A percentile compares a stretch with the other conserved stretches of the same genome.
These are phyloP conservation scores for Rhabdophis nuchalis DNA, from an alignment of 2,797 vertebrate species.

Conservation along the genomic window DNA sequence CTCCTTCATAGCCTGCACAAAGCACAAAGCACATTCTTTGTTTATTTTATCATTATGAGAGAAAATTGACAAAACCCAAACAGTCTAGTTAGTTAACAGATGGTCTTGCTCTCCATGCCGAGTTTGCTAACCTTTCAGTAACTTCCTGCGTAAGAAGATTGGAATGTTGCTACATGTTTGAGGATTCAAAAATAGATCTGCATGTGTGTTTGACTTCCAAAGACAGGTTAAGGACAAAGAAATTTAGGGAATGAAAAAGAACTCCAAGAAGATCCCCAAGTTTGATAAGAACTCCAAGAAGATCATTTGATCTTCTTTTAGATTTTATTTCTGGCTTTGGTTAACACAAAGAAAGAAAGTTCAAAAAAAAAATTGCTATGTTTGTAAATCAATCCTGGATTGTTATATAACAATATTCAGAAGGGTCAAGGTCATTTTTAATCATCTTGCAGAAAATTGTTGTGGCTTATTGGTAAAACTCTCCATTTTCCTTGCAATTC, in stretches of 20 bases:
- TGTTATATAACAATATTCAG: not conserved
- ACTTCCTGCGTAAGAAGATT: not conserved
- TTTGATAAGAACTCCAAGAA: not conserved
- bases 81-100: not conserved
- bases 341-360: not conserved
- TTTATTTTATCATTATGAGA: not conserved
- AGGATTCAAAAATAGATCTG: constrained; percentile 26
- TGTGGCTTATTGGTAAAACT: not conserved
- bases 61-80: not conserved
- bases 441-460: not conserved
- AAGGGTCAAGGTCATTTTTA: not conserved
- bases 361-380: constrained; percentile 8
- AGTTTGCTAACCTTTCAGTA: constrained; percentile 1
- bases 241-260: not conserved
- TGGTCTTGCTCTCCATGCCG: not conserved
- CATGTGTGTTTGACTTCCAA: not conserved
- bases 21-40: not conserved
- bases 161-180: not conserved
- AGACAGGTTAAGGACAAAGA: constrained; percentile 3
- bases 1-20: not conserved
- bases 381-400: not conserved
- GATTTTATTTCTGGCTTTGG: not conserved
- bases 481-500: not conserved
- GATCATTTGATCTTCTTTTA: not conserved
- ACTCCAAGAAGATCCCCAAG: not conserved